These are phyloP conservation scores for Pogonognathellus flavescens DNA, from an alignment of 1,140 invertebrate species.

Conservation along the genomic window DNA sequence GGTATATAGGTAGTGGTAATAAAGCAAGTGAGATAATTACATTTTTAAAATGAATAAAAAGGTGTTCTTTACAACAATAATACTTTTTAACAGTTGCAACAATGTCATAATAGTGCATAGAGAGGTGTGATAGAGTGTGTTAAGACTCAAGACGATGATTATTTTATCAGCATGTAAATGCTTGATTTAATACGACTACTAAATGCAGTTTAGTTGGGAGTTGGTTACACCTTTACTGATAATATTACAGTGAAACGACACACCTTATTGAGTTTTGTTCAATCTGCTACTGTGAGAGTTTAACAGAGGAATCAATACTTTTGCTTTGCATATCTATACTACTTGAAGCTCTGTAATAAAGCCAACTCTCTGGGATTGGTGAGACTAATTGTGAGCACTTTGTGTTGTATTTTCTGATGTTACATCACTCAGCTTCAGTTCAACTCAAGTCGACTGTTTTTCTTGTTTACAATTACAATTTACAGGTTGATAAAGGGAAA, in stretches of 20 bases:
- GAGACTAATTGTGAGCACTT: not conserved
- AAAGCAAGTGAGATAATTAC: no score
- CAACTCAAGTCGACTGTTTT: constrained; percentile 22
- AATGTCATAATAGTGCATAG: no score
- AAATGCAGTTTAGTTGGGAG: no score
- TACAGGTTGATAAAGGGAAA: constrained; percentile 25
- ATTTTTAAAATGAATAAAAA: no score
- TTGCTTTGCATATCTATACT: not conserved
- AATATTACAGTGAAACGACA: not conserved
- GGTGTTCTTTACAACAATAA: no score
- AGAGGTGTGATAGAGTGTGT: no score
- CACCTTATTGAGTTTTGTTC: constrained; percentile 12
- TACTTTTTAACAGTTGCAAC: no score
- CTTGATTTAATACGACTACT: no score
- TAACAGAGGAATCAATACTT: not conserved
- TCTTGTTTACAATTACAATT: constrained; percentile 31
- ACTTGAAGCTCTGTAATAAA: not conserved
- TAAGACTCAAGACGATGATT: no score
- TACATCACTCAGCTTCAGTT: constrained; percentile 24
- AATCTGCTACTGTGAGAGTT: not conserved
- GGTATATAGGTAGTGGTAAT: not conserved
- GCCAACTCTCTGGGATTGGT: not conserved
- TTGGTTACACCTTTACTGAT: no score
- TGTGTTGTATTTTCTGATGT: not conserved
- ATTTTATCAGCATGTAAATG: no score